phyloP scores from a whole-genome alignment of 2,888 invertebrate genomes.

The Marronus borbonicus region DNA sequence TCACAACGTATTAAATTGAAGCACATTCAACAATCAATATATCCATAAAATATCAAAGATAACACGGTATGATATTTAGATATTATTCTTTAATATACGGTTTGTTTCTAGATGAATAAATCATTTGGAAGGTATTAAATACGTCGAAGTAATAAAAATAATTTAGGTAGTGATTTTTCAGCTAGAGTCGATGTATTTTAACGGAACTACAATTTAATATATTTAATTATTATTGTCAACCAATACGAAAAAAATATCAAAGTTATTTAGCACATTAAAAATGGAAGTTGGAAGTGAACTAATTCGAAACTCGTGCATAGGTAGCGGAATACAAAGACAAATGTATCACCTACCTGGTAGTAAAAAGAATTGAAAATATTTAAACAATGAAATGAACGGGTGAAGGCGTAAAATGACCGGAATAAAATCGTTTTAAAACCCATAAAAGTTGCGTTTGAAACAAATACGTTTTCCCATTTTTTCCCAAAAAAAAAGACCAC shows the following conservation, averaged over 20 bases:
- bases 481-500: background rate
- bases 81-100: conserved; percentile 32
- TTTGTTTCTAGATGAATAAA: conserved; percentile 17
- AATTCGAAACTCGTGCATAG: too few species aligned
- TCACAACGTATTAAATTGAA: conserved; percentile 52
- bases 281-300: too few species aligned
- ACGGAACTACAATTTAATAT: too few species aligned
- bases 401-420: background rate
- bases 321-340: too few species aligned
- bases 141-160: too few species aligned
- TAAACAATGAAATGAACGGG: background rate
- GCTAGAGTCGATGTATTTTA: too few species aligned
- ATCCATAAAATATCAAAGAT: conserved; percentile 48
- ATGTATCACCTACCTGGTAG: too few species aligned
- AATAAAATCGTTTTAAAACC: conserved; percentile 10
- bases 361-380: background rate
- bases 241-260: too few species aligned
- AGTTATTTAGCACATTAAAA: too few species aligned
- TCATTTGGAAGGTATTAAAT: conserved; percentile 20
- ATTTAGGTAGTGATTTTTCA: too few species aligned
- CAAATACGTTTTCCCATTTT: background rate
- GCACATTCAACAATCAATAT: conserved; percentile 53
- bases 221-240: too few species aligned
- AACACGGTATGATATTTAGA: conserved; percentile 38
- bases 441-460: background rate